Evolutionary conservation across 2,888 invertebrate species (phyloP).

Genomic region (Acrocyrtus sp.): DNA sequence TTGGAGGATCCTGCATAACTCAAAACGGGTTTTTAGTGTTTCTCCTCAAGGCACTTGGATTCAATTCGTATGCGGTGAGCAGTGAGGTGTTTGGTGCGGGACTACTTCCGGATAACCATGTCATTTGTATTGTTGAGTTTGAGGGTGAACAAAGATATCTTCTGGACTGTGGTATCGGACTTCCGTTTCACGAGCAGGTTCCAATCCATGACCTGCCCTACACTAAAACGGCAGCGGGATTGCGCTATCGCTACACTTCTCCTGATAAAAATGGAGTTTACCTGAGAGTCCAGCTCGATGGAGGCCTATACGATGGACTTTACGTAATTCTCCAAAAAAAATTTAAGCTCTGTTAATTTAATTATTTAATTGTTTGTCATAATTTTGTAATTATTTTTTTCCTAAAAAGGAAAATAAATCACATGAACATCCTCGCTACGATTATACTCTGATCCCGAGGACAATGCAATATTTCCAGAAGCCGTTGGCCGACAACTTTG

Average conservation of each 20-base stretch:
- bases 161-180: conserved; percentile 49
- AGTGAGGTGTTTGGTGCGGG: conserved; percentile 46
- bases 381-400: no score
- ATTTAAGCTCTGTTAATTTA: no score
- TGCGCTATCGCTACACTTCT: conserved; percentile 39
- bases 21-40: conserved; percentile 41
- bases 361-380: no score
- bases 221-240: conserved; percentile 33
- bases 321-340: no score
- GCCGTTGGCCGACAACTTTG: conserved; percentile 16
- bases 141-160: conserved; percentile 43
- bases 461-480: conserved; percentile 26
- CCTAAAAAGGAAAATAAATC: no score
- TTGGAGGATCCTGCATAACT: conserved; percentile 49
- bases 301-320: conserved; percentile 32
- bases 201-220: conserved; percentile 45
- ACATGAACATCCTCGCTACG: conserved; percentile 32
- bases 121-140: conserved; percentile 51
- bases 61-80: conserved; percentile 29
- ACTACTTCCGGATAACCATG: conserved; percentile 46
- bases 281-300: conserved; percentile 38
- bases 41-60: conserved; percentile 37
- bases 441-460: conserved; percentile 26
- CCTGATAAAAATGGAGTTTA: conserved; percentile 18
- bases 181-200: conserved; percentile 51